phyloP scores from a whole-genome alignment of 2,888 invertebrate species.

The Apamea anceps region DNA sequence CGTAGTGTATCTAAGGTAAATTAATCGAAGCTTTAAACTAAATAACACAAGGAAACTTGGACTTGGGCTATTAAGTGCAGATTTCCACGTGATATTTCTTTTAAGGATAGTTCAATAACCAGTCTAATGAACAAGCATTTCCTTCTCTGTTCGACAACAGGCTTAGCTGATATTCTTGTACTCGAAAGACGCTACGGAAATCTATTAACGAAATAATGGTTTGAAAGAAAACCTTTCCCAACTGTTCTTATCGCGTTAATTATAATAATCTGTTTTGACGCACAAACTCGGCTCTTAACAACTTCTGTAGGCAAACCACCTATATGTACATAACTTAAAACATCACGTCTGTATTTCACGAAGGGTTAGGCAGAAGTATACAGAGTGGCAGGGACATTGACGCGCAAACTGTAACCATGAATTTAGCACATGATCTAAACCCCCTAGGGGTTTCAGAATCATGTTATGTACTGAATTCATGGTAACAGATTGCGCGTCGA shows the following conservation, averaged over 20 bases:
- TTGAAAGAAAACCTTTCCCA: constrained; percentile 30
- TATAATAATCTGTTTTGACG: neutral
- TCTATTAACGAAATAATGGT: constrained; percentile 56
- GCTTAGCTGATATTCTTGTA: constrained; percentile 1
- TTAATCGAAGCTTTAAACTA: neutral
- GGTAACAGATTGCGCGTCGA: too few species aligned
- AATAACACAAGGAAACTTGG: neutral
- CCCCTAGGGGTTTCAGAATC: neutral
- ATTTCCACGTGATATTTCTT: neutral
- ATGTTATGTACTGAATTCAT: neutral
- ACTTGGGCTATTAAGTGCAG: neutral
- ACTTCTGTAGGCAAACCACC: neutral
- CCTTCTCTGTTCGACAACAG: neutral
- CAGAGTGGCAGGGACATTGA: neutral
- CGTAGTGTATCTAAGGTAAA: neutral
- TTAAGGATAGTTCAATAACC: neutral
- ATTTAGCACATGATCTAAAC: neutral
- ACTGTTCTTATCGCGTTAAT: constrained; percentile 39
- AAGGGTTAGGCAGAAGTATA: neutral
- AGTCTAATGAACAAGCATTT: neutral
- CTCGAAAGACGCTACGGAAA: constrained; percentile 48
- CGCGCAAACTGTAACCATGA: too few species aligned
- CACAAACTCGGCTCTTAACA: neutral
- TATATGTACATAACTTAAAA: neutral
- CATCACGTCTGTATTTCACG: neutral